phyloP scores from a whole-genome alignment of 2,888 invertebrate species.

The Polydrusus cervinus region DNA sequence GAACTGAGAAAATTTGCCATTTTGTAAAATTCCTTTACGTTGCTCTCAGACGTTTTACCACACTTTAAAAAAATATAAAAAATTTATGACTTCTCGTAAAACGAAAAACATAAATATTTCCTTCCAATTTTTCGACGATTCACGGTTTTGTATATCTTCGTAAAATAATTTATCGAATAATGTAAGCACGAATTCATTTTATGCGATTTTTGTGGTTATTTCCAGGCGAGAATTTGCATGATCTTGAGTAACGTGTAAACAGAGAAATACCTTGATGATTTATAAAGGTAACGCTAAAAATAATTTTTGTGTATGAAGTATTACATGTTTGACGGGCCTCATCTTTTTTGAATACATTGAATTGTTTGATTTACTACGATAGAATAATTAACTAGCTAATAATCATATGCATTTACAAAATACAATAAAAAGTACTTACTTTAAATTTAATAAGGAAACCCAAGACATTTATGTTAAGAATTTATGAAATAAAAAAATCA shows the following conservation, averaged over 20 bases:
- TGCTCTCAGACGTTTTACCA: neutral
- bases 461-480: no score
- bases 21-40: conserved; percentile 2
- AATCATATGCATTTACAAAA: no score
- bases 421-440: no score
- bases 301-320: neutral
- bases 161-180: conserved; percentile 24
- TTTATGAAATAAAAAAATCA: no score
- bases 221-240: conserved; percentile 2
- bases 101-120: conserved; percentile 27
- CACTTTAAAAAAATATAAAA: conserved; percentile 7
- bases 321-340: neutral
- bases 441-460: no score
- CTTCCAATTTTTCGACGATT: conserved; percentile 11
- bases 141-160: conserved; percentile 19
- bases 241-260: conserved; percentile 8
- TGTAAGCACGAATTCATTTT: conserved; percentile 21
- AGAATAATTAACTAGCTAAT: neutral
- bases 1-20: neutral
- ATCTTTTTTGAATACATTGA: neutral
- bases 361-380: neutral
- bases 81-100: conserved; percentile 16
- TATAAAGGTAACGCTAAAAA: conserved; percentile 12
- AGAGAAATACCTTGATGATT: conserved; percentile 24
- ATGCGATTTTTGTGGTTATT: conserved; percentile 28